These are phyloP conservation scores for Suncus etruscus DNA, from an alignment of 2,113 vertebrate species.

Conservation along the genomic window DNA sequence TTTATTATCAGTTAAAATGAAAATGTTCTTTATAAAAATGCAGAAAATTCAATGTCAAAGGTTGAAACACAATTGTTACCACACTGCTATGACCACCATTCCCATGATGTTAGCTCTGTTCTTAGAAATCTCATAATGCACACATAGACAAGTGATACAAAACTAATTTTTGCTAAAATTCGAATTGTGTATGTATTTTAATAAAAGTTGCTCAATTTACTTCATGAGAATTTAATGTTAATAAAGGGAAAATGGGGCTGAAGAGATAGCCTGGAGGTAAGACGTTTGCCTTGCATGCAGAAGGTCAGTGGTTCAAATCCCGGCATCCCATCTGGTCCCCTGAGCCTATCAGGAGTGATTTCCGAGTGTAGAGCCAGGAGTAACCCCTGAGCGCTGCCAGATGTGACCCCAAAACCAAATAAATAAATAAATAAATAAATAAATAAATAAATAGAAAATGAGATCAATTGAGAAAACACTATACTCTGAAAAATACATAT, in stretches of 20 bases:
- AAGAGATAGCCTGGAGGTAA: too few relatives aligned
- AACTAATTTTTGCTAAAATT: conserved; percentile 46
- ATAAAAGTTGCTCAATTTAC: conserved; percentile 43
- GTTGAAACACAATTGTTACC: not conserved
- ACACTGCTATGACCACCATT: not conserved
- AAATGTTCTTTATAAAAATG: conserved; percentile 54
- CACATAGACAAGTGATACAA: not conserved
- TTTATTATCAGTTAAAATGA: conserved; percentile 54
- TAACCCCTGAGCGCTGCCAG: too few relatives aligned
- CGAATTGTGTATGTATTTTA: conserved; percentile 30
- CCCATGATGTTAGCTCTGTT: not conserved
- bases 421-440: too few relatives aligned
- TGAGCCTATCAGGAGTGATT: too few relatives aligned
- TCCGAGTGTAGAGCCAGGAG: too few relatives aligned
- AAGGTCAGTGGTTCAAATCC: too few relatives aligned
- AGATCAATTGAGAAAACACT: conserved; percentile 18
- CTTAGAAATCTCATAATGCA: not conserved
- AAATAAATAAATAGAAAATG: conserved; percentile 37
- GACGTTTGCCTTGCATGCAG: too few relatives aligned
- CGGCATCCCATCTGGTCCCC: too few relatives aligned
- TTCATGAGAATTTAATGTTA: conserved; percentile 20
- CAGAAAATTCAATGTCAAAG: not conserved
- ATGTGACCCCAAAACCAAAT: too few relatives aligned
- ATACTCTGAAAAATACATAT: conserved; percentile 12
- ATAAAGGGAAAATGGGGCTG: conserved; percentile 52